Conservation (phyloP, 1,140 invertebrate genomes). For the Apolygus lucorum region DNA sequence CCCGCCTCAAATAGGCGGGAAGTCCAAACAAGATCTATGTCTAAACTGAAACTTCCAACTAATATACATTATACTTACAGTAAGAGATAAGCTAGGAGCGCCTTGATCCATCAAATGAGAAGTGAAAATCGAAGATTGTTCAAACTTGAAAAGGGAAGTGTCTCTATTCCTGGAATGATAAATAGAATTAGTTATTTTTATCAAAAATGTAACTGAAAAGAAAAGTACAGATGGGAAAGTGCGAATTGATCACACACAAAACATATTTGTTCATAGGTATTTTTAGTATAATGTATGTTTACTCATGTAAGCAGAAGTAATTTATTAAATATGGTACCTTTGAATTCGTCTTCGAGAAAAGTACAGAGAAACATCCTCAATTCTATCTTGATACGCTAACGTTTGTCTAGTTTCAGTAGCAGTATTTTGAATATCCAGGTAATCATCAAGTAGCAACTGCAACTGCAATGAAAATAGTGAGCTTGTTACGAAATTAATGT, state of each 20-base stretch:
- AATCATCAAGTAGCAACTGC: slow-evolving; percentile 57
- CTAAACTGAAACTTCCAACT: no score
- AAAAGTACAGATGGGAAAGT: no score
- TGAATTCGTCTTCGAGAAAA: slow-evolving; percentile 56
- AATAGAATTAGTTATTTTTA: no score
- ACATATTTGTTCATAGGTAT: slow-evolving; percentile 27
- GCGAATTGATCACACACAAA: slow-evolving; percentile 21
- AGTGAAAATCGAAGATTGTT: slow-evolving; percentile 58
- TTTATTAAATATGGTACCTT: slow-evolving; percentile 44
- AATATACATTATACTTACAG: no score
- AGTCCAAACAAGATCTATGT: no score
- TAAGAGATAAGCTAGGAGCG: background rate
- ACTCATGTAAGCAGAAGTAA: no score
- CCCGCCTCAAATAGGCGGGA: no score
- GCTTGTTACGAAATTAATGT: no score
- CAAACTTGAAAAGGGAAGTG: slow-evolving; percentile 63
- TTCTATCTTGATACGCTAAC: slow-evolving; percentile 48
- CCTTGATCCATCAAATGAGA: slow-evolving; percentile 15
- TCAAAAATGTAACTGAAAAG: no score
- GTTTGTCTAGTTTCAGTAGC: slow-evolving; percentile 49
- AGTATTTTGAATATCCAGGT: slow-evolving; percentile 69
- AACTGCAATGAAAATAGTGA: slow-evolving; percentile 7
- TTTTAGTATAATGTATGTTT: slow-evolving; percentile 17
- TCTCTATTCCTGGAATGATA: slow-evolving; percentile 48
- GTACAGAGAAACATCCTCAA: slow-evolving; percentile 53